Evolutionary conservation across 1,140 invertebrate genomes (phyloP).

Genomic region (Drosophila watanabei): DNA sequence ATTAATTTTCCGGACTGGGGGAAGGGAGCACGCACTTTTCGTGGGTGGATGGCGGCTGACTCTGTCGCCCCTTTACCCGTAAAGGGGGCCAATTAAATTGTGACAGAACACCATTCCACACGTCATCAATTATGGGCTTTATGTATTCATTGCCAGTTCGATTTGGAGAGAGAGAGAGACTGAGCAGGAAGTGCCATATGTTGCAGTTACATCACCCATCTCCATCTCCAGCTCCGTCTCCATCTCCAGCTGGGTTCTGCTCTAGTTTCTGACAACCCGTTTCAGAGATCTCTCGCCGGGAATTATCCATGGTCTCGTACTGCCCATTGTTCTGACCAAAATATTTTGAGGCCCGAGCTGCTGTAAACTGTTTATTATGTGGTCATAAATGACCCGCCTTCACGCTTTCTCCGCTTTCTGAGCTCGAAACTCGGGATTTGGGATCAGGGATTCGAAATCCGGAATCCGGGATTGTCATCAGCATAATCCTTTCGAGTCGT

Average conservation of each 20-base stretch:
- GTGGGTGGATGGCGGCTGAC: slow-evolving; percentile 33
- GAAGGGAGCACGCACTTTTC: slow-evolving; percentile 40
- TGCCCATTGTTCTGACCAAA: slow-evolving; percentile 64
- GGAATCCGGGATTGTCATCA: slow-evolving; percentile 38
- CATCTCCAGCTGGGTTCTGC: slow-evolving; percentile 7
- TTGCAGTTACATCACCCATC: slow-evolving; percentile 53
- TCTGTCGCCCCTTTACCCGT: slow-evolving; percentile 6
- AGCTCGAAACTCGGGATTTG: slow-evolving; percentile 2
- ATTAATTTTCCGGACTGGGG: slow-evolving; percentile 44
- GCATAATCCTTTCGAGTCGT: slow-evolving; percentile 33
- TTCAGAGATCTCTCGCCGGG: slow-evolving; percentile 35
- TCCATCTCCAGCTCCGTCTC: neutral
- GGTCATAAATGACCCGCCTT: slow-evolving; percentile 66
- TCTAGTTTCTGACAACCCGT: slow-evolving; percentile 53
- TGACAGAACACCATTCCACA: slow-evolving; percentile 65
- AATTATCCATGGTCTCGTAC: slow-evolving; percentile 46
- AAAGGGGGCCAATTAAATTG: slow-evolving; percentile 62
- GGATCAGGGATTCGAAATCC: slow-evolving; percentile 19
- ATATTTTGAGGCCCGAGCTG: slow-evolving; percentile 73
- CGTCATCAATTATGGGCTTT: slow-evolving; percentile 61
- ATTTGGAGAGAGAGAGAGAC: slow-evolving; percentile 15
- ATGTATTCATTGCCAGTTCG: slow-evolving; percentile 51
- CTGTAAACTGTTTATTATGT: slow-evolving; percentile 64
- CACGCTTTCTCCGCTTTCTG: slow-evolving; percentile 66
- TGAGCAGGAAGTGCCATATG: slow-evolving; percentile 33